A percentile compares a stretch with the other conserved stretches of the same genome.
These are phyloP conservation scores for Pseudomyrmex sp. DNA, from an alignment of 1,140 invertebrate genomes.

Conservation along the genomic window DNA sequence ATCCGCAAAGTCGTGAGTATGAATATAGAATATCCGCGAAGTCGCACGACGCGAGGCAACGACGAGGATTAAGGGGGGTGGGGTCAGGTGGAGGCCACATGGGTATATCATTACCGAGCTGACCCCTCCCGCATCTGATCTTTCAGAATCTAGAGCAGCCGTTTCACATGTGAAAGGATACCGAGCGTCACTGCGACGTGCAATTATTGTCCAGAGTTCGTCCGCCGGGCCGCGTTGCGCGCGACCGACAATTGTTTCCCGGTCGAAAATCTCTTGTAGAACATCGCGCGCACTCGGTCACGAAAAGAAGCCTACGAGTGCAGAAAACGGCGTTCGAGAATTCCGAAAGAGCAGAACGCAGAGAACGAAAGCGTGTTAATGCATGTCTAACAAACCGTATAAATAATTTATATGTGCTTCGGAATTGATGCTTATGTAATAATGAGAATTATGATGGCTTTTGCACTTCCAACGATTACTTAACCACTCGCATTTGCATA, in stretches of 20 bases:
- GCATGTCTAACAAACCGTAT: background rate
- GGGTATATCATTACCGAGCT: slow-evolving; percentile 78
- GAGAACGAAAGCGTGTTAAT: background rate
- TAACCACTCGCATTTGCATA: slow-evolving; percentile 33
- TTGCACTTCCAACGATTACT: slow-evolving; percentile 23
- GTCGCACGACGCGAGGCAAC: slow-evolving; percentile 8
- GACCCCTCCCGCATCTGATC: slow-evolving; percentile 76
- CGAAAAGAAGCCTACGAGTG: slow-evolving; percentile 71
- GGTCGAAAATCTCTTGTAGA: slow-evolving; percentile 74
- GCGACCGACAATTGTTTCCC: slow-evolving; percentile 71
- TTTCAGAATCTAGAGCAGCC: slow-evolving; percentile 77
- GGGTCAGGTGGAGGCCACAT: slow-evolving; percentile 65
- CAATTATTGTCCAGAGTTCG: slow-evolving; percentile 71
- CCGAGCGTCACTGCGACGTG: slow-evolving; percentile 55
- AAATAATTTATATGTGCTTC: slow-evolving; percentile 26
- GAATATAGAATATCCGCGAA: slow-evolving; percentile 44
- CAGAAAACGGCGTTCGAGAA: slow-evolving; percentile 56
- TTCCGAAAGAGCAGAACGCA: background rate
- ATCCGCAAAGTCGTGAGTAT: slow-evolving; percentile 56
- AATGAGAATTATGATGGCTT: background rate
- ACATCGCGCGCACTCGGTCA: slow-evolving; percentile 67
- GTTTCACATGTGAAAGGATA: slow-evolving; percentile 80
- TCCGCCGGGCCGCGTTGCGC: slow-evolving; percentile 7
- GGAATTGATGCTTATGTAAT: background rate
- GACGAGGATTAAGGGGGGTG: slow-evolving; percentile 63